These are phyloP conservation scores for Tricholauxania praeusta DNA, from an alignment of 2,888 invertebrate species.

Conservation along the genomic window DNA sequence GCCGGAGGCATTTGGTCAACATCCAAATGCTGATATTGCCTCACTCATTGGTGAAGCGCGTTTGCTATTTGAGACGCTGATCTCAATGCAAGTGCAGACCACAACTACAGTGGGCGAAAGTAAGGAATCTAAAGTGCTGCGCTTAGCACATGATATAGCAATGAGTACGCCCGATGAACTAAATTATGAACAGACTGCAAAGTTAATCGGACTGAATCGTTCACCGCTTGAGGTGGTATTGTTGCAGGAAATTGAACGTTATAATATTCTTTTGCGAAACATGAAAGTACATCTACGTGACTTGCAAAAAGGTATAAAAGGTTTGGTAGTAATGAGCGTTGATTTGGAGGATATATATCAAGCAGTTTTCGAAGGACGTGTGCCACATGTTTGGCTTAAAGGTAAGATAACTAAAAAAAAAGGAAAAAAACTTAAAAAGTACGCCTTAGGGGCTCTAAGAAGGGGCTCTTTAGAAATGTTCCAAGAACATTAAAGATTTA, in stretches of 20 bases:
- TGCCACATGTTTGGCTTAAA: conserved; percentile 80
- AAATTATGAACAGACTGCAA: conserved; percentile 81
- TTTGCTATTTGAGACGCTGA: conserved; percentile 81
- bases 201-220: conserved; percentile 79
- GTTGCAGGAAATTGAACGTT: conserved; percentile 81
- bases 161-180: conserved; percentile 79
- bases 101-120: conserved; percentile 71
- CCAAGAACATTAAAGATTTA: too few species aligned
- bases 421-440: too few species aligned
- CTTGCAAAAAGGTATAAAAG: conserved; percentile 83
- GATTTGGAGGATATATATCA: conserved; percentile 84
- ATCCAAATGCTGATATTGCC: conserved; percentile 90
- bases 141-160: conserved; percentile 78
- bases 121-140: conserved; percentile 70
- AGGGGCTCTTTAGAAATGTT: too few species aligned
- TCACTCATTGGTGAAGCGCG: conserved; percentile 85
- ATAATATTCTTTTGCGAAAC: conserved; percentile 73
- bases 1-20: conserved; percentile 91
- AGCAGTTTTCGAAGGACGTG: conserved; percentile 83
- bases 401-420: conserved; percentile 64
- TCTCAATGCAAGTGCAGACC: conserved; percentile 80
- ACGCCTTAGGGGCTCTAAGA: too few species aligned
- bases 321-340: conserved; percentile 88
- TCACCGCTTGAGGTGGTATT: conserved; percentile 87
- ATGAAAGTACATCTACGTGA: conserved; percentile 74